phyloP scores from a whole-genome alignment of 2,113 vertebrate species.

The Caretta caretta region DNA sequence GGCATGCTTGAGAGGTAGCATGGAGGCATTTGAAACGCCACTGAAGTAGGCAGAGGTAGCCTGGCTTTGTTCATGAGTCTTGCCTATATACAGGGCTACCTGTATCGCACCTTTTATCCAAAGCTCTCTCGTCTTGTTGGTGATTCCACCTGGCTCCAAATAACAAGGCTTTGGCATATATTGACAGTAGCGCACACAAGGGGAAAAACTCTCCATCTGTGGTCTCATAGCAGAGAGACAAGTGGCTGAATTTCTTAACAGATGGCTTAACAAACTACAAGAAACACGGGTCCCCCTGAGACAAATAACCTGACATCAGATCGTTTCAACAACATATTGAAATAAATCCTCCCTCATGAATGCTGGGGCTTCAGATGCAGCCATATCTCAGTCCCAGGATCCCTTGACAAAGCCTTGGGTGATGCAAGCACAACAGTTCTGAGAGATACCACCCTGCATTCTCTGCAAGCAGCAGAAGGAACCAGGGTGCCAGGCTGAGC shows the following conservation, averaged over 20 bases:
- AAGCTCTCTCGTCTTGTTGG: constrained; percentile 5
- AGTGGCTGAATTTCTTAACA: constrained; percentile 76
- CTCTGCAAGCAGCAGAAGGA: constrained; percentile 1
- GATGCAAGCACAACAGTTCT: constrained; percentile 61
- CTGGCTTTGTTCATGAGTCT: neutral
- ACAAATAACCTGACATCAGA: constrained; percentile 75
- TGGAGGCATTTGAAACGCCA: neutral
- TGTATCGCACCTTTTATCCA: constrained; percentile 27
- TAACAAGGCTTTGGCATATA: constrained; percentile 75
- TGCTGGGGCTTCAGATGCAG: constrained; percentile 48
- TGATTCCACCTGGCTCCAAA: constrained; percentile 74
- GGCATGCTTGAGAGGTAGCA: neutral
- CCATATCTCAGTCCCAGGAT: constrained; percentile 1
- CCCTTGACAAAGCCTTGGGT: constrained; percentile 68
- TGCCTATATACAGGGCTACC: rapidly evolving
- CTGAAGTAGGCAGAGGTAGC: rapidly evolving
- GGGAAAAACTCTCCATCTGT: constrained; percentile 79
- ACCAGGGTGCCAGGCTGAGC: constrained; percentile 47
- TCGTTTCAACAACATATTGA: constrained; percentile 80
- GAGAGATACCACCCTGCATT: constrained; percentile 67
- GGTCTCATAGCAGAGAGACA: constrained; percentile 68
- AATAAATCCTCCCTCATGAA: constrained; percentile 77
- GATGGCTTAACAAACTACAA: constrained; percentile 77
- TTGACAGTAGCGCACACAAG: constrained; percentile 74
- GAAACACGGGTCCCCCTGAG: constrained; percentile 57